Evolutionary conservation across 2,113 vertebrate genomes (phyloP).

Genomic region (Syngnathus scovelli): DNA sequence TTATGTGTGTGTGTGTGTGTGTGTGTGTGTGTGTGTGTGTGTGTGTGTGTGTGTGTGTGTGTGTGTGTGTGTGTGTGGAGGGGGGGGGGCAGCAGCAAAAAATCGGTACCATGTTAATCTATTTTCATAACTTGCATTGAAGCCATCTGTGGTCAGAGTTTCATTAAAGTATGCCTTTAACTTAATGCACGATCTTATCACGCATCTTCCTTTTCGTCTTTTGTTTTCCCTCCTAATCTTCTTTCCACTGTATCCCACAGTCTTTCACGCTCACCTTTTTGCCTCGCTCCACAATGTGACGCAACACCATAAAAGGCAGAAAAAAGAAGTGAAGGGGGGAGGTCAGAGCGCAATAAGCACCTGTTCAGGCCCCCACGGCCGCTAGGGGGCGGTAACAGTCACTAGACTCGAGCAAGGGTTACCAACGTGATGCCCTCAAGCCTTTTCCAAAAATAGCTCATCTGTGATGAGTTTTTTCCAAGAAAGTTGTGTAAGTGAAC

Average conservation of each 20-base stretch:
- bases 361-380: neutral
- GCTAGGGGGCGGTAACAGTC: neutral
- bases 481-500: too few species aligned
- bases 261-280: slow-evolving; percentile 34
- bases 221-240: slow-evolving; percentile 62
- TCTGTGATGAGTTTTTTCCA: too few species aligned
- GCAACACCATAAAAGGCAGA: slow-evolving; percentile 67
- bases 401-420: neutral
- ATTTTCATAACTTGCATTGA: slow-evolving; percentile 43
- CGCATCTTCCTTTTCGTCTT: slow-evolving; percentile 37
- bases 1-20: too few species aligned
- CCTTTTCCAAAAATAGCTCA: too few species aligned
- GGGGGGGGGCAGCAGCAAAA: neutral
- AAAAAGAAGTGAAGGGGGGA: slow-evolving; percentile 42
- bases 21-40: too few species aligned
- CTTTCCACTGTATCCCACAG: slow-evolving; percentile 42
- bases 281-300: slow-evolving; percentile 52
- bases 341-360: neutral
- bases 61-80: neutral
- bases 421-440: too few species aligned
- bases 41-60: too few species aligned
- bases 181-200: slow-evolving; percentile 66
- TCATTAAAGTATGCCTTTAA: slow-evolving; percentile 69
- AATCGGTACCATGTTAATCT: slow-evolving; percentile 10
- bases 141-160: slow-evolving; percentile 39